Evolutionary conservation across 2,113 vertebrate species (phyloP), one percentile per base, ranked within the genome.

Genomic region (Cariama cristata): DNA sequence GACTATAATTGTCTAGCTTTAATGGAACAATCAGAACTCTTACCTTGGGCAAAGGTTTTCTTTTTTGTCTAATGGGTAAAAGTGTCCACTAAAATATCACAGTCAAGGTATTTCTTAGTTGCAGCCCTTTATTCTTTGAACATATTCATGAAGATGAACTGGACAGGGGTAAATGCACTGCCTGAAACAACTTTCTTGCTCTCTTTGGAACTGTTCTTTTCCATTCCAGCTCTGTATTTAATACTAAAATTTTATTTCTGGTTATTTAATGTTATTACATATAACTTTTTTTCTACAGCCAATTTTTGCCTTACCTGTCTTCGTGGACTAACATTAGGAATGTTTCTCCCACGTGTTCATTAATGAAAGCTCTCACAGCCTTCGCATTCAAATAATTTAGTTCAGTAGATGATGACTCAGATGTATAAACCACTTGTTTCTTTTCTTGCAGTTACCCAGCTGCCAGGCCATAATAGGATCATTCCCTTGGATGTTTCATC

Each of bases 401-500:
- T 67, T 97, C 56, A 74, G 76, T 44, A 75, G 91, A 79, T 87
- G 89, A 88, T 95, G 90, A 97, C 44, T 92, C 95, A 92, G 67
- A 90, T 79, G 28, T 40, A 79, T 72, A 97, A 96, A 95, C n/a
- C 60, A 45, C 52, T 95, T 93, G 79, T 86, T 95, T 93, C 75
- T 94, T 83, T 83, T 74, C 86, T 92, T 4, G 2, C 60, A 92
- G 45, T 84, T 86, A 74, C 40, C 68, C 88, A 97, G 94, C 93
- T 95, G 73, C 86, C 64, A 87, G 64, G 49, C 68, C 77, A 27
- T 94, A 95, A 91, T 75, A 87, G 69, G 49, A 96, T 93, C 73
- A 26, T 92, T 95, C 88, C 8, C 35, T 84, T 89, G 93, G 88
- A 92, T 93, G 73, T 91, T 93, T 96, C 94, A 86, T 96, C 49